phyloP scores from a whole-genome alignment of 2,113 vertebrate genomes.

The Bothrops jararaca region DNA sequence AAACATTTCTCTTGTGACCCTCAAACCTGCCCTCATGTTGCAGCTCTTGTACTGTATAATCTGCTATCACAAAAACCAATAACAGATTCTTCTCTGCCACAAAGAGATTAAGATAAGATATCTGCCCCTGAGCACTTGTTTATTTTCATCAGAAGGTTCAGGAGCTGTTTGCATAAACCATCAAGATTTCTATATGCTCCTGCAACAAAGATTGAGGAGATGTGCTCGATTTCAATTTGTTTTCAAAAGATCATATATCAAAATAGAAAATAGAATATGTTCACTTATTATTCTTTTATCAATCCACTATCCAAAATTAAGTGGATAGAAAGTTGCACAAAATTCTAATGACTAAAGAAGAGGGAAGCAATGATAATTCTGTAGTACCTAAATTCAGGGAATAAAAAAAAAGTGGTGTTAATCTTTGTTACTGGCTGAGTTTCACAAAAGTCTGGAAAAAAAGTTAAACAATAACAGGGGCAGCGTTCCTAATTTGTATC shows the following conservation, averaged over 20 bases:
- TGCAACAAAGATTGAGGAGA: not conserved
- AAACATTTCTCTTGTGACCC: not conserved
- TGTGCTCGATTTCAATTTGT: not conserved
- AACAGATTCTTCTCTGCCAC: not conserved
- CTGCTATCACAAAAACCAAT: not conserved
- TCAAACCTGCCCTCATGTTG: not conserved
- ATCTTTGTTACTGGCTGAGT: not conserved
- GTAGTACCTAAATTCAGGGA: not conserved
- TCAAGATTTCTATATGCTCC: not conserved
- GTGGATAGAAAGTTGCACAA: not conserved
- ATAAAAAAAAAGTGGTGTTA: not conserved
- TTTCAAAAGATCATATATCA: not conserved
- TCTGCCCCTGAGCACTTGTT: not conserved
- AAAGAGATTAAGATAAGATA: not conserved
- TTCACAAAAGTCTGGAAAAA: not conserved
- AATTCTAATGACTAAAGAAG: not conserved
- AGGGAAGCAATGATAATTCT: not conserved
- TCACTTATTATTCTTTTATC: not conserved
- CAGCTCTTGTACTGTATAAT: not conserved
- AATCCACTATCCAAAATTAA: not conserved
- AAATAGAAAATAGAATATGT: not conserved
- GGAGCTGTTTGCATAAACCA: not conserved
- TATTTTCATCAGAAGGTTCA: conserved; percentile 1
- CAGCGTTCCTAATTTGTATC: not conserved
- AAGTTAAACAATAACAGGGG: not conserved